phyloP scores from a whole-genome alignment of 2,797 vertebrate species.

The Numenius phaeopus region DNA sequence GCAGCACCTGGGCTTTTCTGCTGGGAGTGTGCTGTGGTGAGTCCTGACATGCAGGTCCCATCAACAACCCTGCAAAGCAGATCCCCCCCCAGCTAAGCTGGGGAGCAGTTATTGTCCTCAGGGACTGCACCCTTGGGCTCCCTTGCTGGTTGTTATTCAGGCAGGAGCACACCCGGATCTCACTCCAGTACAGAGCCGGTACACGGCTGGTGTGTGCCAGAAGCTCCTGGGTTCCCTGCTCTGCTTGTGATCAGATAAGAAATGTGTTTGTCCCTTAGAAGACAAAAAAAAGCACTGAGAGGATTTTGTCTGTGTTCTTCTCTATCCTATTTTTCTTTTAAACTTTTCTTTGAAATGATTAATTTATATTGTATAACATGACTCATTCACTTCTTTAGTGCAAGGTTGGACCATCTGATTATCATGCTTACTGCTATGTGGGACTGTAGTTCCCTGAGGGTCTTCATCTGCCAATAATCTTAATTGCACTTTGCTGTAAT shows the following conservation, averaged over 20 bases:
- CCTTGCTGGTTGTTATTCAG: neutral
- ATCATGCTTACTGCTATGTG: conserved; percentile 7
- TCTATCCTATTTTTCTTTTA: neutral
- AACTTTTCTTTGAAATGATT: conserved; percentile 8
- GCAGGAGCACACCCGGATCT: neutral
- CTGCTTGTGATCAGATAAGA: neutral
- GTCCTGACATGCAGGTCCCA: neutral
- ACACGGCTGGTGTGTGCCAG: neutral
- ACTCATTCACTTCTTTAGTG: conserved; percentile 14
- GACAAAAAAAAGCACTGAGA: neutral
- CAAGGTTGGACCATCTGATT: conserved; percentile 39
- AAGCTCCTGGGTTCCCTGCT: neutral
- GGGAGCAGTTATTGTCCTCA: neutral
- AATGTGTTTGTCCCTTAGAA: neutral
- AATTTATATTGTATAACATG: neutral
- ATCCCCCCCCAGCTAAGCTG: neutral
- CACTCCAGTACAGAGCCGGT: neutral
- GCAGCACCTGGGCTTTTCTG: neutral
- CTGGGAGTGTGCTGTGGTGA: neutral
- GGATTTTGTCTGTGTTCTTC: neutral
- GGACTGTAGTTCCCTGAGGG: neutral
- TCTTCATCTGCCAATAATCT: conserved; percentile 62
- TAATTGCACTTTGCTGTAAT: conserved; percentile 57
- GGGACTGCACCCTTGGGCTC: neutral
- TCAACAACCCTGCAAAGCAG: neutral